These are phyloP conservation scores for Regulus satrapa DNA, from an alignment of 2,113 vertebrate species.

Conservation along the genomic window DNA sequence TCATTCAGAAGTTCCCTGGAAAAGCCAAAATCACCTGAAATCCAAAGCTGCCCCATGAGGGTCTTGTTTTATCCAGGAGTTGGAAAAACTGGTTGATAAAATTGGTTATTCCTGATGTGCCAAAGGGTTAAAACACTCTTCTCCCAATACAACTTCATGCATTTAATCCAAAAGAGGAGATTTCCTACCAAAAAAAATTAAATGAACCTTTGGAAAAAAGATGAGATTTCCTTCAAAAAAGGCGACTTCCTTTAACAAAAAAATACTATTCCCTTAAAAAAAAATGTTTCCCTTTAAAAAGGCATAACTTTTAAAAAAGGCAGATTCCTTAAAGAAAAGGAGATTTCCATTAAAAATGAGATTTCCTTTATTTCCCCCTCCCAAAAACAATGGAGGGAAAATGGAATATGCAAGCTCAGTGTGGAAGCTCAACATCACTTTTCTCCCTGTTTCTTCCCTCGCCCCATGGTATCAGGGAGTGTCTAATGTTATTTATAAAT, in stretches of 20 bases:
- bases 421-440: background rate
- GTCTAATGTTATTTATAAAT: background rate
- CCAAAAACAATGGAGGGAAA: background rate
- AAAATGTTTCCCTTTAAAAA: background rate
- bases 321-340: background rate
- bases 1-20: background rate
- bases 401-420: background rate
- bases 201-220: background rate
- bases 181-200: background rate
- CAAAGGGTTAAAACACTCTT: background rate
- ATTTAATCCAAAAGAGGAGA: background rate
- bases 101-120: background rate
- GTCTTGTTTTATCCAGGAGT: background rate
- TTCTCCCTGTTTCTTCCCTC: background rate
- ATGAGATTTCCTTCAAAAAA: background rate
- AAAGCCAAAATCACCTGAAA: background rate
- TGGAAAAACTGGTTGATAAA: too few species aligned
- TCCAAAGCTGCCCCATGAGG: background rate
- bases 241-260: background rate
- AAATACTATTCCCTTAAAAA: background rate
- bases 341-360: background rate
- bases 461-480: fast-evolving
- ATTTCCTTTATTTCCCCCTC: background rate
- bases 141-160: background rate
- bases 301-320: background rate